Base-by-base conservation (phyloP, 2,888 invertebrate genomes). In the Anticlea derivata region DNA sequence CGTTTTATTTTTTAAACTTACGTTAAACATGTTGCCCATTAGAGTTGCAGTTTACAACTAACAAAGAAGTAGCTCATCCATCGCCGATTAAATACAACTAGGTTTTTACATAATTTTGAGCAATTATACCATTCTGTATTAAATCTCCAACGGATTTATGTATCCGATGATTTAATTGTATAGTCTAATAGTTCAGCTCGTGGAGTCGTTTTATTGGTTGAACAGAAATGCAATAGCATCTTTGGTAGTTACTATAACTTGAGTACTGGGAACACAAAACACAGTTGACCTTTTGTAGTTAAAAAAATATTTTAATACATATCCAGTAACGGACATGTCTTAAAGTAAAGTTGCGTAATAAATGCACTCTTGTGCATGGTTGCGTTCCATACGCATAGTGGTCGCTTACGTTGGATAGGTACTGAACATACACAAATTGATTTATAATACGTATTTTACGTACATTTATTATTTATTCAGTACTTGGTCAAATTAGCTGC, bases 1-100 rank as follows among this genome's bases (percentile, higher is more conserved):
- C n/a, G n/a, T n/a, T n/a, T 40, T 44, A n/a, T 39, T 4, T 26
- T 8, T 2, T 22, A 38, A 13, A 39, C 73, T 74, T 61, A 75
- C 75, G 49, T 58, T 64, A 52, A 65, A 49, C 75, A 75, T 75
- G 61, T 58, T 70, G 68, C 41, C 53, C 37, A 33, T 41, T 26
- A 48, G 29, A 58, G 37, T 20, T 13, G 29, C 40, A 6, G 11
- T 40, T 48, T 45, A 52, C 41, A 53, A 65, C 61, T 56, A 55
- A 45, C 48, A 12, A 51, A 51, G 37, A 41, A 44, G 30, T 45
- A 55, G 54, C 39, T 50, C 20, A 49, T 11, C 17, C 13, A 46
- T 45, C 31, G 48, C 26, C 41, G 47, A 40, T 52, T 45, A 46
- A 50, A 55, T 54, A 54, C 34, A 22, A 27, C 11, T 23, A 26